Evolutionary conservation across 1,140 invertebrate species (phyloP), one percentile per base, ranked within the genome.

Genomic region (Oryzaephilus surinamensis): DNA sequence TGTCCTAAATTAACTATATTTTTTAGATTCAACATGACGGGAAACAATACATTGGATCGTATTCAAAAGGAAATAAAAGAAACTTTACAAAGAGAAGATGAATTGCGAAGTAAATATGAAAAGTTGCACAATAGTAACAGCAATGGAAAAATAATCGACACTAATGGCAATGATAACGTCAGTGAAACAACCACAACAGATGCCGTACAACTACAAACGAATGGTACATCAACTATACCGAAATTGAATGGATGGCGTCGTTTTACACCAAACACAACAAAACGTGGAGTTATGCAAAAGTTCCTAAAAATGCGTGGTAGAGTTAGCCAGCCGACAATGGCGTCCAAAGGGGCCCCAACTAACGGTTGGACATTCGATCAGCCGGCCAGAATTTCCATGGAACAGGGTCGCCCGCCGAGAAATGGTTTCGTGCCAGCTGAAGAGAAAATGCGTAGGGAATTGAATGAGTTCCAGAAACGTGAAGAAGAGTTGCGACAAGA

Each of bases 1-100:
- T 48, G 39, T 36, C 31, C 18, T 32, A 34, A 24, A 34, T 44
- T 44, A 18, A 33, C 24, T 1, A 17, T 18, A 28, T 13, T 12
- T 7, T 8, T 6, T 24, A 41, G 23, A 21, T 58, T 58, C 53
- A 50, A 45, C 33, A 30, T 43, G 14, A 45, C 48, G 15, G 46
- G 48, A 34, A 48, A 54, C 21, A 45, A 45, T 15, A 60, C 60
- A 13, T 38, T 62, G 26, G 45, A 57, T 30, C 45, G 50, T 18
- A 62, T 62, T 18, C 60, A 62, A 35, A 50, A 46, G n/a, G 60
- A 62, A 55, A 62, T 62, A 17, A 49, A 51, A 19, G 58, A 62
- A 41, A 52, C 49, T 17, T 32, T 60, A 6, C 41, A 57, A 36
- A 43, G 58, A 21, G 60, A 62, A 45, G 52, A 55, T 17, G 60